phyloP scores from a whole-genome alignment of 2,113 vertebrate genomes.

The Dasyornis broadbenti region DNA sequence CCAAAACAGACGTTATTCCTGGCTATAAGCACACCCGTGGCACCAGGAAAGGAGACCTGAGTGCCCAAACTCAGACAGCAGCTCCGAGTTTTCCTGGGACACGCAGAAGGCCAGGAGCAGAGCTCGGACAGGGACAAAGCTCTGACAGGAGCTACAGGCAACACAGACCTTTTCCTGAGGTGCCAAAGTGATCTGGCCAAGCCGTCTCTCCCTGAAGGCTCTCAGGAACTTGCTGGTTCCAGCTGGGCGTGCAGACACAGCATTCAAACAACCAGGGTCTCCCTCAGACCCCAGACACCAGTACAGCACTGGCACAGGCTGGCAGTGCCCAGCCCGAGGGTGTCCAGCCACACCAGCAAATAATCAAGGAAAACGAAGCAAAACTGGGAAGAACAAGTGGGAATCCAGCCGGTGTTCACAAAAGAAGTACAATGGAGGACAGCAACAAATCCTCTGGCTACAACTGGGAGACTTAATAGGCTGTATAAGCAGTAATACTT shows the following conservation, averaged over 20 bases:
- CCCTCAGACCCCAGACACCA: background rate
- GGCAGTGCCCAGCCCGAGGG: background rate
- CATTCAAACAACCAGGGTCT: no score
- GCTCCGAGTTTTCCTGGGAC: background rate
- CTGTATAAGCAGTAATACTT: background rate
- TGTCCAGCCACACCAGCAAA: background rate
- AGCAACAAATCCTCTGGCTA: background rate
- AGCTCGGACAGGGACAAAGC: background rate
- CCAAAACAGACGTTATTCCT: background rate
- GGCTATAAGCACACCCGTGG: rapidly evolving
- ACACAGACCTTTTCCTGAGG: no score
- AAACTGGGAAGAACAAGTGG: background rate
- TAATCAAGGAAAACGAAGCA: background rate
- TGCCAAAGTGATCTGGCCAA: background rate
- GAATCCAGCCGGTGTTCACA: background rate
- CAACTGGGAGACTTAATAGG: background rate
- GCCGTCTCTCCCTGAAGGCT: background rate
- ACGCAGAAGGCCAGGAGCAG: rapidly evolving
- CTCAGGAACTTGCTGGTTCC: background rate
- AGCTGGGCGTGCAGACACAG: rapidly evolving
- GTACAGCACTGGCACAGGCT: background rate
- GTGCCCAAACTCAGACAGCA: rapidly evolving
- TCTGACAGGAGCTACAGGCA: background rate
- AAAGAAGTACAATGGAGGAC: background rate
- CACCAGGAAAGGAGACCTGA: background rate